phyloP scores from a whole-genome alignment of 2,797 vertebrate genomes.

The Leontocebus nigricollis region DNA sequence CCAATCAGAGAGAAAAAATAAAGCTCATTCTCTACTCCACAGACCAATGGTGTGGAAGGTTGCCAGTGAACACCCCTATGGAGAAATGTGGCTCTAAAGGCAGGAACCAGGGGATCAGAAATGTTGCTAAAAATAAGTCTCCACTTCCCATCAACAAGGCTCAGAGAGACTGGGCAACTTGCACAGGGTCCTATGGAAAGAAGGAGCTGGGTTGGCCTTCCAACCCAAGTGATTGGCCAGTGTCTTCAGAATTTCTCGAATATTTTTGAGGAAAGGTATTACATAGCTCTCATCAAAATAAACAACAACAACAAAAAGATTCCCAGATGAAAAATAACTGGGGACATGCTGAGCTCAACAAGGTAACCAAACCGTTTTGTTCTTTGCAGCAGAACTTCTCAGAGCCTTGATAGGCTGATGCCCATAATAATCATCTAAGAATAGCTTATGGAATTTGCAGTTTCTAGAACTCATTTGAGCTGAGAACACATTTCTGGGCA shows the following conservation, averaged over 20 bases:
- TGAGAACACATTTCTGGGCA: neutral
- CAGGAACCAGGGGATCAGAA: neutral
- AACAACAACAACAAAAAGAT: neutral
- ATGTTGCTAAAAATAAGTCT: neutral
- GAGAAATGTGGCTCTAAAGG: neutral
- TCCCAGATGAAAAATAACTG: neutral
- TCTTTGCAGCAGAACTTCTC: neutral
- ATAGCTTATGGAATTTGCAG: neutral
- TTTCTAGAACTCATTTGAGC: neutral
- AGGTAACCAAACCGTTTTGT: neutral
- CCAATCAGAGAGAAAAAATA: constrained; percentile 12
- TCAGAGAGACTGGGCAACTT: neutral
- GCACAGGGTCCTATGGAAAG: neutral
- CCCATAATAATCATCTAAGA: neutral
- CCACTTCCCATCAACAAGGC: neutral
- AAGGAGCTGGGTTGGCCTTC: neutral
- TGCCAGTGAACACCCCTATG: neutral
- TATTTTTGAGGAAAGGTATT: neutral
- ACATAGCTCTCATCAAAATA: neutral
- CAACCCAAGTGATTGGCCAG: neutral
- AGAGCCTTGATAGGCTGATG: neutral
- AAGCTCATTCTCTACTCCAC: neutral
- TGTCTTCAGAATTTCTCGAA: constrained; percentile 2
- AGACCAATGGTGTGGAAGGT: neutral
- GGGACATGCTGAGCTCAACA: neutral